Evolutionary conservation across 2,888 invertebrate species (phyloP), one percentile per base, ranked within the genome.

Genomic region (Tryphoninae sp.): DNA sequence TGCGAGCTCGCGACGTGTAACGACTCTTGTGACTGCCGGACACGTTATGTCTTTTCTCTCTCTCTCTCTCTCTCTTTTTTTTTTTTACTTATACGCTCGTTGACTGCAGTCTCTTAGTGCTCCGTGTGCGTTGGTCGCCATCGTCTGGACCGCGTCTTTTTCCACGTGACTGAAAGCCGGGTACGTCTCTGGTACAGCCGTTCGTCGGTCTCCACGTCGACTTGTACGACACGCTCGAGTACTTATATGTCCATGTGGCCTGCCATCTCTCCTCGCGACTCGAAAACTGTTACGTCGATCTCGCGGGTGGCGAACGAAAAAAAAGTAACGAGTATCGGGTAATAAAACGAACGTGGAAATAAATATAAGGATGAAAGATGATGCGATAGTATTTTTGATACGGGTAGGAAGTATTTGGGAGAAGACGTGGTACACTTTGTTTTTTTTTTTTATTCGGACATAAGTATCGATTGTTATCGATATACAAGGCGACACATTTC

Each of bases 241-340:
- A 81, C 78, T 78, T 78, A 74, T 78, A 81, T 74, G 78, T 81
- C 74, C 81, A 81, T 81, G 74, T 62, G 51, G 64, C 33, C 59
- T 0, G 40, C 8, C 40, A 42, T 64, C 13, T 73, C 62, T 62
- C 55, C 22, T 58, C 19, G 62, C 49, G 51, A 61, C 51, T 51
- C 59, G 58, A 9, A 19, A 11, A 13, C 64, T 9, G 73, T 78
- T 73, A 68, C 78, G 78, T 78, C 77, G 77, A 78, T 74, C 64
- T 77, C 73, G 81, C 81, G 81, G 77, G 81, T 68, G 77, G 77
- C 40, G 64, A 23, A 40, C 9, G 55, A 55, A 19, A 58, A 55
- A 61, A 59, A 68, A 19, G 33, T 33, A 55, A 33, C 77, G 49
- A 40, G 69, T 55, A 59, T 33, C 51, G 68, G 33, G 69, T 68